Conservation (phyloP, 2,113 vertebrate species). For the Strigops habroptila region DNA sequence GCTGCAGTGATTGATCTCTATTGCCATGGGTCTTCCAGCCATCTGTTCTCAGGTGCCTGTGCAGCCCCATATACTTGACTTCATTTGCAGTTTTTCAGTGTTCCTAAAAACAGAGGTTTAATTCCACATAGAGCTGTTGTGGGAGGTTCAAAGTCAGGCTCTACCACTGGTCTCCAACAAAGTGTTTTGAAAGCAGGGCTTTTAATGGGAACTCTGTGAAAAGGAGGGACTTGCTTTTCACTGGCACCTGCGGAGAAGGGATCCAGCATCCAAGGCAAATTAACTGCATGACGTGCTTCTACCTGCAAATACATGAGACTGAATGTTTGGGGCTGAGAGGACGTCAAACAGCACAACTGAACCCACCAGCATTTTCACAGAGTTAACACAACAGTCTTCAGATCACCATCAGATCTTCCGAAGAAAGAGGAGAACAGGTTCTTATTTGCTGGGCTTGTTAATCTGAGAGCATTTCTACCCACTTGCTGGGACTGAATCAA, state of each 20-base stretch:
- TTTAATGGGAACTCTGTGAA: neutral
- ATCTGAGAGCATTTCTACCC: neutral
- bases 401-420: neutral
- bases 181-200: neutral
- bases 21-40: neutral
- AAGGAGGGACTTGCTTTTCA: rapidly evolving
- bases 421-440: neutral
- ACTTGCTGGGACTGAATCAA: neutral
- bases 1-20: neutral
- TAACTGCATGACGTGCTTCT: neutral
- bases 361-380: neutral
- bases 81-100: neutral
- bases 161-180: neutral
- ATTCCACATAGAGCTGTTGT: neutral
- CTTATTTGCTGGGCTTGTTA: neutral
- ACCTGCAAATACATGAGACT: neutral
- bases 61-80: neutral
- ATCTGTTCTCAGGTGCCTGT: neutral
- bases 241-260: neutral
- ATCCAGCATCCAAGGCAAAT: neutral
- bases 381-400: neutral
- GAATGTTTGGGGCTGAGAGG: neutral
- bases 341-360: neutral
- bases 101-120: neutral
- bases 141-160: neutral